phyloP scores from a whole-genome alignment of 2,797 vertebrate genomes.

The Sparidentex hasta region DNA sequence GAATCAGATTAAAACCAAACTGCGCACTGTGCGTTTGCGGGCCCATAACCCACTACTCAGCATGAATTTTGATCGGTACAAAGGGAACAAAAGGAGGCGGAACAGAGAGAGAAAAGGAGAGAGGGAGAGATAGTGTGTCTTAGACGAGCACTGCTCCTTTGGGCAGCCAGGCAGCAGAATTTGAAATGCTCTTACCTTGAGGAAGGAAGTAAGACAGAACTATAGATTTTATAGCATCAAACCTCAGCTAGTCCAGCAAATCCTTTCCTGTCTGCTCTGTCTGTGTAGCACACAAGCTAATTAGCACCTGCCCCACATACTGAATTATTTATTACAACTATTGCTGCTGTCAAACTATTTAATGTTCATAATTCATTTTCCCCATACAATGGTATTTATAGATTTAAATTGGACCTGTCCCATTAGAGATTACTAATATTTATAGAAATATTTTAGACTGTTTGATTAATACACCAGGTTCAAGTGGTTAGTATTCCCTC shows the following conservation, averaged over 20 bases:
- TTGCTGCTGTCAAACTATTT: constrained; percentile 82
- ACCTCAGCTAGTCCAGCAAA: constrained; percentile 67
- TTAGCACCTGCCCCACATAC: constrained; percentile 80
- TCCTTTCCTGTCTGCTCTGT: constrained; percentile 64
- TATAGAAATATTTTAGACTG: constrained; percentile 81
- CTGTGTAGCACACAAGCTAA: constrained; percentile 75
- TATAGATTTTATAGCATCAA: constrained; percentile 81
- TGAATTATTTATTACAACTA: constrained; percentile 83
- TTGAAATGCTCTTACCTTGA: constrained; percentile 78
- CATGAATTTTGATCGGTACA: constrained; percentile 87
- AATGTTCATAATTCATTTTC: constrained; percentile 81
- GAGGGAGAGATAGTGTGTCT: constrained; percentile 76
- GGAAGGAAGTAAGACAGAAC: constrained; percentile 75
- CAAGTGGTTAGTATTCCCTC: constrained; percentile 81
- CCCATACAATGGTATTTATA: constrained; percentile 80
- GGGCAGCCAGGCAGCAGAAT: constrained; percentile 80
- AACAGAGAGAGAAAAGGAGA: constrained; percentile 71
- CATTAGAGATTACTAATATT: constrained; percentile 81
- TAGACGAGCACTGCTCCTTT: constrained; percentile 74
- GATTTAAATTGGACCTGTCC: constrained; percentile 83
- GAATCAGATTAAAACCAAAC: constrained; percentile 89
- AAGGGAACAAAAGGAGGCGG: constrained; percentile 83
- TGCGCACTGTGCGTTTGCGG: constrained; percentile 83
- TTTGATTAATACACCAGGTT: constrained; percentile 84
- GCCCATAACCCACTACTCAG: constrained; percentile 83